Base-by-base conservation (phyloP, 2,888 invertebrate species). In the Myopa tessellatipennis region DNA sequence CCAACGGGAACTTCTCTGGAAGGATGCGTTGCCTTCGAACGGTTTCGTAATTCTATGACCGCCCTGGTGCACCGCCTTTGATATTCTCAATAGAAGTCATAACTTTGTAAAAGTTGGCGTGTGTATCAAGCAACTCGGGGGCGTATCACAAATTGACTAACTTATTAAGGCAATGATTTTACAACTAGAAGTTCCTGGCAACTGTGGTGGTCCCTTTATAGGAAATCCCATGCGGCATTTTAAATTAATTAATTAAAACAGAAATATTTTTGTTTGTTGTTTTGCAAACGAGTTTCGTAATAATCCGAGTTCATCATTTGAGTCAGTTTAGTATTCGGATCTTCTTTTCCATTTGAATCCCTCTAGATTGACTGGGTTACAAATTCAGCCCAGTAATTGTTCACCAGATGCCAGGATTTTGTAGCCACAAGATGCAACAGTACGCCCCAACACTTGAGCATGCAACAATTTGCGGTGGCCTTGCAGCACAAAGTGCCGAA, bases 201-300 rank as follows among this genome's bases (percentile, higher is more conserved):
- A 38, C 77, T 34, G 36, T 79, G 82, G 82, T 82, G 82, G 82
- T 82, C 82, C 63, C 40, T 52, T 45, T 6, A 45, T 8, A 8
- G 6, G 45, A 45, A 8, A 45, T 12, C 55, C 55, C 36, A 36
- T 26, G 55, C 16, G 63, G 26, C 34, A 34, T 10, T 18, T 26
- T 8, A 63, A 12, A 63, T 45, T 45, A 45, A 45, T 45, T 8
- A 10, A 45, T 45, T 45, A 6, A 6, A 45, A 45, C 10, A 45
- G 45, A 45, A 45, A 8, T 45, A 10, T 45, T 45, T 45, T 10
- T 26, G 26, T 26, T 10, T 45, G 45, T 6, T 45, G 45, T 45
- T 45, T 45, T 10, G 45, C 10, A 45, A 45, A 45, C 10, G 6
- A 26, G 26, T 26, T 26, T 26, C 26, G 26, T 26, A 26, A 26